phyloP scores from a whole-genome alignment of 2,888 invertebrate species.

The Rotaria sp. region DNA sequence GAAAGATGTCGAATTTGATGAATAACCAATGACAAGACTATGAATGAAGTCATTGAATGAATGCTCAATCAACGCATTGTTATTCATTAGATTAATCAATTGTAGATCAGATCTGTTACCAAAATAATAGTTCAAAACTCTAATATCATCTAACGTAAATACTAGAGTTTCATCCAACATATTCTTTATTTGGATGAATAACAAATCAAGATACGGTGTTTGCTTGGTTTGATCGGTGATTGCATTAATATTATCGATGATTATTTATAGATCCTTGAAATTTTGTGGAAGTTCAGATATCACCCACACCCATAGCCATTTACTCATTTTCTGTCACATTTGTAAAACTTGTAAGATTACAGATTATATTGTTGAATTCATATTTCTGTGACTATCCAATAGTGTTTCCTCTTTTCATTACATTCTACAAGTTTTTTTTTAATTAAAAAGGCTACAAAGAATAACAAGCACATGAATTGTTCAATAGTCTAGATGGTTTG shows the following conservation, averaged over 20 bases:
- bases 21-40: background rate
- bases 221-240: background rate
- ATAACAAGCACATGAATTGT: too few species aligned
- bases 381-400: too few species aligned
- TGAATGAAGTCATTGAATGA: background rate
- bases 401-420: too few species aligned
- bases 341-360: too few species aligned
- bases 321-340: too few species aligned
- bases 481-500: too few species aligned
- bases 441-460: too few species aligned
- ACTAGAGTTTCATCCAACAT: background rate
- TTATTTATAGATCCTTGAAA: background rate
- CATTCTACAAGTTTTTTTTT: too few species aligned
- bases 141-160: background rate
- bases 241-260: background rate
- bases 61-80: background rate
- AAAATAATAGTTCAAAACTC: background rate
- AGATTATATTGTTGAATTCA: too few species aligned
- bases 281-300: too few species aligned
- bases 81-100: background rate
- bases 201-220: background rate
- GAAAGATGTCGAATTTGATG: background rate
- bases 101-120: background rate
- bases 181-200: background rate
- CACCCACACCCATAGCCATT: too few species aligned